Evolutionary conservation across 1,140 invertebrate genomes (phyloP), one percentile per base, ranked within the genome.

Genomic region (Euwallacea fornicatus): DNA sequence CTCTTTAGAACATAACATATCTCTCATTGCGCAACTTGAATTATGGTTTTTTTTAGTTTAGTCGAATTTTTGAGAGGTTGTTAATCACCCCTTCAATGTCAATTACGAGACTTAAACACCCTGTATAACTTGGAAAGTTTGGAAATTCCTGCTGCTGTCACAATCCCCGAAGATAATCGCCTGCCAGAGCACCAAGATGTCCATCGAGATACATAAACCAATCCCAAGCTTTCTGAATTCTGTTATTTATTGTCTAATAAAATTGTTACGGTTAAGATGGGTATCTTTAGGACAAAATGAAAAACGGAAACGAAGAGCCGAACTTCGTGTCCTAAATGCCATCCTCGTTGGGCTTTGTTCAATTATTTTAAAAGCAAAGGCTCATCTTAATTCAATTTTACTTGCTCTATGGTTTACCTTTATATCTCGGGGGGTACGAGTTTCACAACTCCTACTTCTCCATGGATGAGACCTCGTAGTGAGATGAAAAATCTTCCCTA

Each of bases 311-410:
- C 21, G 42, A 61, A 42, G 59, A 61, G 11, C 59, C 21, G 21
- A 33, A 33, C 21, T 33, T 33, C 21, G 4, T 33, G 15, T 21
- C 55, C 11, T 43, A 61, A 61, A 61, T 43, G 59, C 42, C 59
- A 61, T 61, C 15, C 11, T 42, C 59, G 41, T 0, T 42, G 59
- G 59, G 59, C 7, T 62, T 73, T 73, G 60, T 73, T 73, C 71
- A 73, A 73, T 73, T 73, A 73, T 73, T 59, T 60, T 73, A 69
- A 73, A 73, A 73, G 71, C 56, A 73, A 47, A 56, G 53, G 42
- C 67, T 64, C 42, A 53, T 60, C 71, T 55, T 58, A 73, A 73
- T 73, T 69, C 71, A 73, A 73, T 73, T 64, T 73, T 50, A 68
- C 66, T 64, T 69, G 66, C 47, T 46, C 60, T 69, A 46, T 56